These are phyloP conservation scores for Drosophila virilis DNA, from an alignment of 1,140 invertebrate genomes.

Conservation along the genomic window DNA sequence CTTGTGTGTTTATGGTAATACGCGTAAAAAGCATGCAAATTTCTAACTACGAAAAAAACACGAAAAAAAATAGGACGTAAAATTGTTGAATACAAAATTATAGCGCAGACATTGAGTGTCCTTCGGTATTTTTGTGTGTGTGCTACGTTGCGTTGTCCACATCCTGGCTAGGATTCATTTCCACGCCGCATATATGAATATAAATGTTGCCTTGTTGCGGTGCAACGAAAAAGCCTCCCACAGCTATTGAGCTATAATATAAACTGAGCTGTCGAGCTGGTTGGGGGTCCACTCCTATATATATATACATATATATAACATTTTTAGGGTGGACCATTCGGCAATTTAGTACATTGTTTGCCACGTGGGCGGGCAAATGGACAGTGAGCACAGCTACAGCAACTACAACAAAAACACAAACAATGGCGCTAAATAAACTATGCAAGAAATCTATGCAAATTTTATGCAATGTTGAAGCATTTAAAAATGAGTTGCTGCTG, in stretches of 20 bases:
- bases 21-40: slow-evolving; percentile 79
- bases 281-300: background rate
- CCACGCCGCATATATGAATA: slow-evolving; percentile 79
- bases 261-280: slow-evolving; percentile 21
- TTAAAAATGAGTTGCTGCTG: slow-evolving; percentile 64
- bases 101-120: slow-evolving; percentile 32
- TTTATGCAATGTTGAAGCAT: slow-evolving; percentile 81
- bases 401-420: slow-evolving; percentile 46
- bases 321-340: slow-evolving; percentile 25
- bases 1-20: slow-evolving; percentile 71
- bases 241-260: slow-evolving; percentile 79
- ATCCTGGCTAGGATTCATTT: slow-evolving; percentile 68
- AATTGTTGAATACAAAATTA: slow-evolving; percentile 37
- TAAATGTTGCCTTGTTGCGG: slow-evolving; percentile 63
- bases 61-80: background rate
- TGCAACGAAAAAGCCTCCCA: slow-evolving; percentile 63
- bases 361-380: slow-evolving; percentile 60
- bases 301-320: background rate
- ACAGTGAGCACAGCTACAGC: slow-evolving; percentile 45
- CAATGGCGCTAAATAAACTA: slow-evolving; percentile 75
- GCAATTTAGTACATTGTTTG: slow-evolving; percentile 49
- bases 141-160: slow-evolving; percentile 63
- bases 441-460: slow-evolving; percentile 77
- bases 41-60: slow-evolving; percentile 46
- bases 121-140: slow-evolving; percentile 30